A percentile compares a stretch with the other conserved stretches of the same genome.
Evolutionary conservation across 2,797 vertebrate species (phyloP).

Genomic region (Gymnothorax javanicus): DNA sequence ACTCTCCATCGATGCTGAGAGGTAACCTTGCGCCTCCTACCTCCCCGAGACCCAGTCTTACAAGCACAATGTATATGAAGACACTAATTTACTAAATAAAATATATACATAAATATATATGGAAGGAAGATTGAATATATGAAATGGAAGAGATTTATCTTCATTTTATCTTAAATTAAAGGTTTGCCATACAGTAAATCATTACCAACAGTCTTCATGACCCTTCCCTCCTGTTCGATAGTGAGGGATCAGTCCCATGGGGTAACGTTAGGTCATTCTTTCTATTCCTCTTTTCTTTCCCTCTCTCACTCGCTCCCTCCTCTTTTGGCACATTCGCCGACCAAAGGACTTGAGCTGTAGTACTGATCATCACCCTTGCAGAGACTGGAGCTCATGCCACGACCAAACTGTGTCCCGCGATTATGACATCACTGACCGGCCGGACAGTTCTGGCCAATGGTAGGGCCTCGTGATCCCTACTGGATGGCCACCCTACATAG

Average conservation of each 20-base stretch:
- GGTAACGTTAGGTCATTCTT: background rate
- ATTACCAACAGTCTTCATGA: background rate
- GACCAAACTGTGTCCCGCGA: background rate
- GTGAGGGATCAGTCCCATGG: background rate
- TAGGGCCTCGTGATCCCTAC: background rate
- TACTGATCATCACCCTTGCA: background rate
- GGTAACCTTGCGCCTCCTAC: background rate
- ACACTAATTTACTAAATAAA: conserved; percentile 25
- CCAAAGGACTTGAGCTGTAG: background rate
- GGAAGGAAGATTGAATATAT: conserved; percentile 28
- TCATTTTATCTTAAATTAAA: conserved; percentile 27
- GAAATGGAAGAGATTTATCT: conserved; percentile 24
- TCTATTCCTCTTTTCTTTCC: background rate
- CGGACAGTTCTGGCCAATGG: background rate
- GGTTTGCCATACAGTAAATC: conserved; percentile 24
- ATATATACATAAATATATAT: conserved; percentile 43
- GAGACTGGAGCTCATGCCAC: background rate
- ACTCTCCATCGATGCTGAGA: background rate
- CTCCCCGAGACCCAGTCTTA: conserved; percentile 28
- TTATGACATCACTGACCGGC: background rate
- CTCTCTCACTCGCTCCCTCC: background rate
- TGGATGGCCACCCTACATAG: too few relatives aligned
- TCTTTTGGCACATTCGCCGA: background rate
- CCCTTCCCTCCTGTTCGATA: background rate
- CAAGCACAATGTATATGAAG: conserved; percentile 45